Base-by-base conservation (phyloP, 2,113 vertebrate genomes). In the Tragelaphus imberbis region DNA sequence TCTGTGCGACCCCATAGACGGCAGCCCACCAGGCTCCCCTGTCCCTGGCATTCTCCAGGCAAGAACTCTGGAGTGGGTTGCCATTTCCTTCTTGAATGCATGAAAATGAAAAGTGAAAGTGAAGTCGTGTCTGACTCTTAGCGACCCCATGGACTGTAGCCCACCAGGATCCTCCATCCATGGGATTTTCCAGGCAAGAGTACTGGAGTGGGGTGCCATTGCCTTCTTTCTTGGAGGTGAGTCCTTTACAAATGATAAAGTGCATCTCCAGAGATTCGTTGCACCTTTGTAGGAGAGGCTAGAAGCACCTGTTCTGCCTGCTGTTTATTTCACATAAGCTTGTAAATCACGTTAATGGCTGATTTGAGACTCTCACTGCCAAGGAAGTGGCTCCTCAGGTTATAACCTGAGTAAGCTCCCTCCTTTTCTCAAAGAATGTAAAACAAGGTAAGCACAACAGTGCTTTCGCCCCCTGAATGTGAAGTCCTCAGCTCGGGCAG, bases 1-100 rank as follows among this genome's bases (percentile, higher is more conserved):
- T 65, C 61, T 65, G 14, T 7, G 28, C 0, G 3, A 63, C 1
- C 61, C 30, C 30, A 65, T 7, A 33, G 61, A 33, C 0, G 3
- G 30, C 61, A 33, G 61, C 61, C 30, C 61, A 33, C 14, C 61
- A 63, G 14, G 61, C 61, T 63, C 30, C 61, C 6, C 61, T 1
- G 0, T 63, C 61, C 61, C 14, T 63, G 61, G 28, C 28, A 63
- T 63, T 63, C 30, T 63, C 30, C 61, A 63, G 28, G 30, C 61
- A 33, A 63, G 61, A 63, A 33, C 30, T 7, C 6, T 63, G 61
- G 14, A 33, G 30, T 33, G 61, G 61, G 61, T 1, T 63, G 61
- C 28, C 61, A 33, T 33, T 63, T 63, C 61, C 61, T 33, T 30
- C 61, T 63, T 28, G 28, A 63, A 30, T 63, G 61, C 61, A 63